phyloP scores from a whole-genome alignment of 2,113 vertebrate genomes.

The Hystrix cristata region DNA sequence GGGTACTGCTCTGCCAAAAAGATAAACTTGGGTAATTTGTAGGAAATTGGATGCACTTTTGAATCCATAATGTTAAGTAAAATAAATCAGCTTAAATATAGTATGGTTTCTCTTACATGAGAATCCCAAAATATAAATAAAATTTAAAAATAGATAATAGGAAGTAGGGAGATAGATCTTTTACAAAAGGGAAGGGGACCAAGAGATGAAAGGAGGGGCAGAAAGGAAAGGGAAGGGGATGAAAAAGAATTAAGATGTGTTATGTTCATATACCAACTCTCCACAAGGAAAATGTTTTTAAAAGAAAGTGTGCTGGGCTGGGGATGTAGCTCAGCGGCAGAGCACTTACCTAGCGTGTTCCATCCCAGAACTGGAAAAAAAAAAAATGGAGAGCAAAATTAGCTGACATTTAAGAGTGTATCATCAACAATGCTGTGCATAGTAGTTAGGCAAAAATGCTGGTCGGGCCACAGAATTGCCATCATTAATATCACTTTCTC shows the following conservation, averaged over 20 bases:
- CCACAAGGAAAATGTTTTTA: neutral
- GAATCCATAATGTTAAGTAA: neutral
- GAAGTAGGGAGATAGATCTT: neutral
- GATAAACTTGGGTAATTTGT: neutral
- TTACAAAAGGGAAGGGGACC: neutral
- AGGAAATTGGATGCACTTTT: neutral
- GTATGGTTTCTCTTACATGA: neutral
- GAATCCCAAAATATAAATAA: neutral
- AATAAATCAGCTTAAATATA: neutral
- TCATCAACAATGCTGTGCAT: neutral
- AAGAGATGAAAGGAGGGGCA: neutral
- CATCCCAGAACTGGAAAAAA: neutral
- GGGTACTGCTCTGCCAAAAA: neutral
- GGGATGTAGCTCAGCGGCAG: neutral
- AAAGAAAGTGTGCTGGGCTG: neutral
- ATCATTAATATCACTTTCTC: slow-evolving; percentile 30
- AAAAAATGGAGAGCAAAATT: neutral
- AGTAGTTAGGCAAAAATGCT: slow-evolving; percentile 8
- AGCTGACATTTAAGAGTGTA: neutral
- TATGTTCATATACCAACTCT: neutral
- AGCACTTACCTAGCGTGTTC: neutral
- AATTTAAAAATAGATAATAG: neutral
- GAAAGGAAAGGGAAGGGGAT: too few species aligned
- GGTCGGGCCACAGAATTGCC: neutral
- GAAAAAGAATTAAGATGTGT: neutral